phyloP scores from a whole-genome alignment of 1,140 invertebrate species.

The Drosophila auraria region DNA sequence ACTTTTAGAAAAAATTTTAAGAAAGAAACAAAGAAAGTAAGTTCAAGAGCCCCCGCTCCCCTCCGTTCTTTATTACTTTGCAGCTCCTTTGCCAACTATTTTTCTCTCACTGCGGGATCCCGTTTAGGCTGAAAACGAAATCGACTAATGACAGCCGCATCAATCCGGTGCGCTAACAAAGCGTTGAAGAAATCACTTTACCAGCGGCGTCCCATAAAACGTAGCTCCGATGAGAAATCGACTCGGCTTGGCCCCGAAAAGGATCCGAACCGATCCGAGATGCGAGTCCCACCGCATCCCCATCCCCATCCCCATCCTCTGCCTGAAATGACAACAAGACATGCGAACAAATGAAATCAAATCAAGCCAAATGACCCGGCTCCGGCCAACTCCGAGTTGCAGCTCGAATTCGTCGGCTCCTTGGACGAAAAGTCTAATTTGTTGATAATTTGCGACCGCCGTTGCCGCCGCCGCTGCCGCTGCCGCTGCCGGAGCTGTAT shows the following conservation, averaged over 20 bases:
- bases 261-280: conserved; percentile 20
- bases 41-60: no score
- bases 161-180: conserved; percentile 84
- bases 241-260: conserved; percentile 22
- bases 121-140: conserved; percentile 77
- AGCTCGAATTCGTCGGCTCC: conserved; percentile 22
- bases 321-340: conserved; percentile 77
- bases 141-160: conserved; percentile 82
- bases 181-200: conserved; percentile 85
- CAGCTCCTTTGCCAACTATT: background rate
- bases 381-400: conserved; percentile 4
- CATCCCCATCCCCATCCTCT: conserved; percentile 21
- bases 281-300: conserved; percentile 4
- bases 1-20: no score
- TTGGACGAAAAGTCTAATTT: conserved; percentile 84
- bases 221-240: conserved; percentile 38
- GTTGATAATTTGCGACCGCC: conserved; percentile 83
- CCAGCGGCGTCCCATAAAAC: conserved; percentile 79
- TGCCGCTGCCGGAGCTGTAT: conserved; percentile 35
- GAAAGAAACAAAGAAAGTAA: no score
- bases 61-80: background rate
- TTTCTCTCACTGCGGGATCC: conserved; percentile 37
- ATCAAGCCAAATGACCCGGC: conserved; percentile 53
- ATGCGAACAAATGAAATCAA: conserved; percentile 80
- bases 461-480: conserved; percentile 31